Evolutionary conservation across 2,797 vertebrate genomes (phyloP).

Genomic region (Melanotaenia maccullochi): DNA sequence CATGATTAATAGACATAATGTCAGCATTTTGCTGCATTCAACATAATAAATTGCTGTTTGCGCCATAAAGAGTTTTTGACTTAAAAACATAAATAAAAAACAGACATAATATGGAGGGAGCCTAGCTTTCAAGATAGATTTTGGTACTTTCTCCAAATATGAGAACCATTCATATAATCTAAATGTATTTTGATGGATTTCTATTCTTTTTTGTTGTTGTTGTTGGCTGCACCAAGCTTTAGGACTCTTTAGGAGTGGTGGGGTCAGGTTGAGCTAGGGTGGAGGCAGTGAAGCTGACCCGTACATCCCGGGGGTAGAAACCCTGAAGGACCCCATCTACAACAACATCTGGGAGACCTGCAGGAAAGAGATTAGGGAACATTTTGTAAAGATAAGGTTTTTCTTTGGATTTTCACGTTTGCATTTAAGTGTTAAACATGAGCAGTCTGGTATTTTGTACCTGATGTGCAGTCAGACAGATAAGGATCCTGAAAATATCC

Average conservation of each 20-base stretch:
- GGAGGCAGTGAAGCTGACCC: slow-evolving; percentile 76
- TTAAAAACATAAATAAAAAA: neutral
- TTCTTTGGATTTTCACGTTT: neutral
- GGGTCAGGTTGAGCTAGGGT: slow-evolving; percentile 20
- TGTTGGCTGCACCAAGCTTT: slow-evolving; percentile 2
- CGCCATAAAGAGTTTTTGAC: neutral
- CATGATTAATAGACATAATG: neutral
- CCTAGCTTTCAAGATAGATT: neutral
- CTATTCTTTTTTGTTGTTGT: neutral
- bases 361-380: slow-evolving; percentile 18
- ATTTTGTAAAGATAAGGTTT: neutral
- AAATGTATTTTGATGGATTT: neutral
- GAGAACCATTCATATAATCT: neutral
- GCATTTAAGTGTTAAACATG: neutral
- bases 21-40: neutral
- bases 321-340: slow-evolving; percentile 83
- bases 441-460: slow-evolving; percentile 52
- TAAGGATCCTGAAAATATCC: slow-evolving; percentile 82
- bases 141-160: slow-evolving; percentile 12
- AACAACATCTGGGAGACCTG: slow-evolving; percentile 82
- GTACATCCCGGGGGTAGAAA: slow-evolving; percentile 77
- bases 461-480: slow-evolving; percentile 62
- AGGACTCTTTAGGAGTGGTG: slow-evolving; percentile 21
- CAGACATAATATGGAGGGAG: neutral
- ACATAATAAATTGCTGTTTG: neutral